Conservation (phyloP, 2,113 vertebrate species). For the Caloenas nicobarica region DNA sequence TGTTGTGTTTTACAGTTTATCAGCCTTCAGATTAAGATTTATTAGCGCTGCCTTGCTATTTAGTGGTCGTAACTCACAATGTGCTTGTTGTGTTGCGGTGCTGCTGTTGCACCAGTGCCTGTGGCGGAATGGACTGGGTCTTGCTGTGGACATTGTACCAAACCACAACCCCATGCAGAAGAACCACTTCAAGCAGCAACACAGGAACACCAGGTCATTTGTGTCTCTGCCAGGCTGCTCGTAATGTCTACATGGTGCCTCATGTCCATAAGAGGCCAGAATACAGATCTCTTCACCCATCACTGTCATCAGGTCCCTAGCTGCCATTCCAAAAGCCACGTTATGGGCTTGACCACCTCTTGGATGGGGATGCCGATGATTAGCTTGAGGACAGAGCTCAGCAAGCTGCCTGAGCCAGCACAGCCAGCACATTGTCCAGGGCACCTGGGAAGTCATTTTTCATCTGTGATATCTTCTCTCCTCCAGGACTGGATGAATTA, state of each 20-base stretch:
- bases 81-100: not conserved
- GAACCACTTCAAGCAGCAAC: not conserved
- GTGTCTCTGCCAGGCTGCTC: not conserved
- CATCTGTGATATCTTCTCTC: not conserved
- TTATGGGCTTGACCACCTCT: not conserved
- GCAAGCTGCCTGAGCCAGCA: not conserved
- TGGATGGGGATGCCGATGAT: not conserved
- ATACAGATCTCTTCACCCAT: not conserved
- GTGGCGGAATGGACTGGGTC: not conserved
- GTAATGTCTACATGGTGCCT: accelerated
- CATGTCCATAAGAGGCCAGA: not conserved
- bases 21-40: constrained; percentile 48
- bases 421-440: constrained; percentile 11
- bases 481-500: constrained; percentile 13
- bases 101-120: not conserved
- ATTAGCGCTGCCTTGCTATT: constrained; percentile 29
- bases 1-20: constrained; percentile 54
- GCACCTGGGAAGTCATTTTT: constrained; percentile 46
- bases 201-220: not conserved
- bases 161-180: not conserved
- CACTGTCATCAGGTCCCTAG: accelerated
- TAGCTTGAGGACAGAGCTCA: not conserved
- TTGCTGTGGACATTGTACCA: not conserved
- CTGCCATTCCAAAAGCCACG: not conserved
- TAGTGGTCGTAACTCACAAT: not conserved